Base-by-base conservation (phyloP, 2,797 vertebrate genomes). In the Eptatretus atami region DNA sequence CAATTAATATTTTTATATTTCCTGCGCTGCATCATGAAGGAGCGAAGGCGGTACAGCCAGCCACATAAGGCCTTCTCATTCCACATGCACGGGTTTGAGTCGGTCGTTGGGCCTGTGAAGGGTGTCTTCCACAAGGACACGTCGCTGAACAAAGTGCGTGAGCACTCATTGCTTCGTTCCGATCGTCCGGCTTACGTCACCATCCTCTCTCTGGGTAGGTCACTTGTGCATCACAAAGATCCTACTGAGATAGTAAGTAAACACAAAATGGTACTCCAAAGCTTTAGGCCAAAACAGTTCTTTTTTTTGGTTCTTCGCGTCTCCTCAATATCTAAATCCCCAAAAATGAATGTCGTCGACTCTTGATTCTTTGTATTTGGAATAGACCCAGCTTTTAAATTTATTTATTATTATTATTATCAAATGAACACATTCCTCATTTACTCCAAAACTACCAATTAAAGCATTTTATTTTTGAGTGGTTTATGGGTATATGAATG, bases 121-220 rank as follows among this genome's bases (percentile, higher is more conserved):
- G 92, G 92, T 0, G 92, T 98, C 31, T 98, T 98, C 64, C 87
- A 98, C 73, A 98, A 96, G 74, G 92, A 98, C 73, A 95, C 90
- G 12, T 92, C 88, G 0, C 76, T 98, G 44, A 98, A 98, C 77
- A 98, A 98, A 77, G 90, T 88, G 53, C 77, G 92, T n/a, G 90
- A 98, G 66, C 92, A 98, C 70, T 95, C 92, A 0, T 76, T 98
- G 65, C 78, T 98, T 63, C 83, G 88, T 63, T 98, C 92, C 0
- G 87, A 94, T 73, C 74, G 92, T 1, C 92, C 92, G 0, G 85
- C 92, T 1, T 95, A 96, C 1, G 92, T 96, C 73, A 98, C 92
- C 72, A 98, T 98, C 69, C 76, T 98, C 53, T 96, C 90, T 64
- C 78, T 98, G 1, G 88, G 92, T 98, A 72, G 76, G 78, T 9